Evolutionary conservation across 1,140 invertebrate species (phyloP).

Genomic region (Tribolium castaneum): DNA sequence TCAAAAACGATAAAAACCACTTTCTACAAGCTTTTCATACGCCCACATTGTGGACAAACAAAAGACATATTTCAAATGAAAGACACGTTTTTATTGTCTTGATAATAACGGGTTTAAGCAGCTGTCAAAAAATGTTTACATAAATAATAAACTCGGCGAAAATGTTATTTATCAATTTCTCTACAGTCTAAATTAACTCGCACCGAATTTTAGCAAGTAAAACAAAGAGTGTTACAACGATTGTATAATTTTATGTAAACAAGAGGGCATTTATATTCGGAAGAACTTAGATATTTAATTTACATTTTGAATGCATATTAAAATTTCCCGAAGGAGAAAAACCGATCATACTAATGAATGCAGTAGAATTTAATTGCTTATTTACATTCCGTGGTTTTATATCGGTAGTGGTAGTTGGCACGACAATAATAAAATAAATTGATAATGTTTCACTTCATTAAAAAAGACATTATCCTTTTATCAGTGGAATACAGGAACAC

Average conservation of each 20-base stretch:
- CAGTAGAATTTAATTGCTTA: conserved; percentile 41
- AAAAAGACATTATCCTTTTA: not conserved
- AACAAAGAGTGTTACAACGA: conserved; percentile 15
- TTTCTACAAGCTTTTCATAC: conserved; percentile 11
- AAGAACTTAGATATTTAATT: conserved; percentile 25
- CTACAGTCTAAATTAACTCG: not conserved
- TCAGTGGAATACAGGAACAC: not conserved
- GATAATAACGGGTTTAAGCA: not conserved
- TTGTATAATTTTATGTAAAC: conserved; percentile 32
- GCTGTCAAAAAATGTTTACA: conserved; percentile 16
- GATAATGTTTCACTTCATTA: not conserved
- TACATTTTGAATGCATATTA: conserved; percentile 36
- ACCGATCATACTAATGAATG: conserved; percentile 27
- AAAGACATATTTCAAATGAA: not conserved
- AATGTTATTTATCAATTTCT: not conserved
- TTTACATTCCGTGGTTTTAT: conserved; percentile 35
- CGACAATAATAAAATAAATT: conserved; percentile 2
- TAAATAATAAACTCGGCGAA: not conserved
- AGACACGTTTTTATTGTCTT: not conserved
- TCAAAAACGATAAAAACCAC: conserved; percentile 20
- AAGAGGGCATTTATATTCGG: conserved; percentile 30
- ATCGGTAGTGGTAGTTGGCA: not conserved
- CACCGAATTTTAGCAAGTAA: not conserved
- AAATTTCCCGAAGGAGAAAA: conserved; percentile 30
- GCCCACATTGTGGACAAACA: not conserved